Evolutionary conservation across 2,888 invertebrate genomes (phyloP), one percentile per base, ranked within the genome.

Genomic region (Platypus cylindrus): DNA sequence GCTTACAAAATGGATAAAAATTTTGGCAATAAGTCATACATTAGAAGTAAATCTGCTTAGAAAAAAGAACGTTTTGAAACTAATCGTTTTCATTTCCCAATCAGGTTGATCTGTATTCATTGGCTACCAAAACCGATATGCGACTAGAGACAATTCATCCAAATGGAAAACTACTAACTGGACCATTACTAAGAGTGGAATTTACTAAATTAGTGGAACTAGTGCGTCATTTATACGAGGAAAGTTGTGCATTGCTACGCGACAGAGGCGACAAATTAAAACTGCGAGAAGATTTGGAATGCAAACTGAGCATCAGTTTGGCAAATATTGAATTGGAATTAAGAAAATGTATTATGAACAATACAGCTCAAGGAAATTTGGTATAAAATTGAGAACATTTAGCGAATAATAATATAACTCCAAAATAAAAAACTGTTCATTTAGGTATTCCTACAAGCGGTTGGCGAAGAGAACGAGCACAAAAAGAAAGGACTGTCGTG

Each of bases 1-100:
- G 1, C 68, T 91, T n/a, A 81, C 87, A n/a, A 85, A 87, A 63
- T 82, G 79, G 71, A 82, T 81, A 2, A 69, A 74, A 57, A 48
- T 52, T 15, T 37, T 54, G 27, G 53, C 52, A 25, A 74, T 79
- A 45, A 75, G 75, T 13, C 72, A 81, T 59, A 73, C 75, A 24
- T 60, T 82, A 22, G 80, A 81, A 34, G 41, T 38, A 32, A 30
- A 4, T 27, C 20, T 7, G 7, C 9, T 20, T 5, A 20, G 9
- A 20, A 5, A 20, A 5, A 20, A 20, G 20, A 20, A 20, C 9
- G 9, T 20, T 20, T 20, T 20, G 20, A 9, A 20, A 20, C 20
- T n/a, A n/a, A n/a, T 22, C 9, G 7, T 11, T 13, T 16, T 32
- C 27, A 18, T 2, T 30, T n/a, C 11, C 22, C 7, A 30, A n/a